These are phyloP conservation scores for Cavia aperea DNA, from an alignment of 2,113 vertebrate species.

Conservation along the genomic window DNA sequence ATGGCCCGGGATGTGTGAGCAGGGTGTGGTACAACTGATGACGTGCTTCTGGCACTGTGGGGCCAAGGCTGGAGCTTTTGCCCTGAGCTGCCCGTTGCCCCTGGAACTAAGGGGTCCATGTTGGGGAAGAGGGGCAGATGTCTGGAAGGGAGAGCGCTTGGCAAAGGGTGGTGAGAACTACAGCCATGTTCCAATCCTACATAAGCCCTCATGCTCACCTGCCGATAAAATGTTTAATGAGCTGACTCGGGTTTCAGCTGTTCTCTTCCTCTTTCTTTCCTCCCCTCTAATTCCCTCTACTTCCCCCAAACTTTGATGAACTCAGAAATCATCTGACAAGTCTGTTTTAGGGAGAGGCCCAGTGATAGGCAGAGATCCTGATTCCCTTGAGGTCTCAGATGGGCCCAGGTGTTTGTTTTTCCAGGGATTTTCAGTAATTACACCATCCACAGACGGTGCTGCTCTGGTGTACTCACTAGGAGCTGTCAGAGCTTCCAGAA, in stretches of 20 bases:
- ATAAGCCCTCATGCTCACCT: background rate
- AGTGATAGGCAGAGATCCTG: background rate
- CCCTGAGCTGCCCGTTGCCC: background rate
- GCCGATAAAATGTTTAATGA: background rate
- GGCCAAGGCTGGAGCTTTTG: background rate
- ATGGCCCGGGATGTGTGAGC: background rate
- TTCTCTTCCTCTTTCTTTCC: background rate
- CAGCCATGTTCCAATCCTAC: background rate
- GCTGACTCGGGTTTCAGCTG: background rate
- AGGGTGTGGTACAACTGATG: background rate
- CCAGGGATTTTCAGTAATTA: background rate
- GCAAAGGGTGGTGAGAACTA: background rate
- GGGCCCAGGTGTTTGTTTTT: background rate
- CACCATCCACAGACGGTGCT: background rate
- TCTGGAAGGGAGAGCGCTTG: background rate
- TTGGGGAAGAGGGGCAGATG: background rate
- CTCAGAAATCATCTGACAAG: background rate
- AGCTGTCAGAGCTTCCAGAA: background rate
- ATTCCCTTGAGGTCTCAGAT: background rate
- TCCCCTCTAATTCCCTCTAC: background rate
- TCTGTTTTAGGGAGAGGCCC: background rate
- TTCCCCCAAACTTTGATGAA: background rate
- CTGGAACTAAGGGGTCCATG: background rate
- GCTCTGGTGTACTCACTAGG: background rate
- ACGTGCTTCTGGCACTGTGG: background rate